Base-by-base conservation (phyloP, 2,888 invertebrate species). In the Sarcophaga carnaria region DNA sequence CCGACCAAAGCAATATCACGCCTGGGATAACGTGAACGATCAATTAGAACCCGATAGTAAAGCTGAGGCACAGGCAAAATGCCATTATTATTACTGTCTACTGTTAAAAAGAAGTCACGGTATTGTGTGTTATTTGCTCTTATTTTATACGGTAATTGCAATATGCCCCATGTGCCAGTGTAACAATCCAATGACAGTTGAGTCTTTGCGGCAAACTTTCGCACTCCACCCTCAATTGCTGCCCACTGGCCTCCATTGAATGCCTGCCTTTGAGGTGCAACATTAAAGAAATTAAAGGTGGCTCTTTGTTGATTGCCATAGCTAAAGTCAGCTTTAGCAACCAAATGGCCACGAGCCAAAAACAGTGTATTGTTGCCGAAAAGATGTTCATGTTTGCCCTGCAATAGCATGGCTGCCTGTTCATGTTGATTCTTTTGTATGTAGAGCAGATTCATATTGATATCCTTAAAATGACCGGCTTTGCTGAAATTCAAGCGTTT, bases 201-300 rank as follows among this genome's bases (percentile, higher is more conserved):
- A n/a, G n/a, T n/a, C n/a, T n/a, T n/a, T n/a, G n/a, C n/a, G n/a
- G n/a, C n/a, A n/a, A n/a, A n/a, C n/a, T n/a, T n/a, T n/a, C n/a
- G n/a, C n/a, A n/a, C n/a, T n/a, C n/a, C 92, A 4, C 89, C 89
- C 92, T 96, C 95, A 22, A 95, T 90, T 1, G 89, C 88, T 66
- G 93, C 92, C 95, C 96, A 96, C 88, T 95, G 95, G 14, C 94
- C 94, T 0, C 92, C 94, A 89, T 96, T 96, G 89, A 95, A 95
- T 3, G 92, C 93, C 89, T 94, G 94, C 95, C 95, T 95, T 88
- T 95, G 95, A 0, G 95, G 95, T 1, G 94, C 94, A 0, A 91
- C 94, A 89, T 95, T 95, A 11, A 95, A 91, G 89, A 94, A 95
- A 89, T 94, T 94, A 89, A 94, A 95, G 4, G 94, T 94, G 6